Evolutionary conservation across 2,113 vertebrate species (phyloP).

Genomic region (Vulpes ferrilata): DNA sequence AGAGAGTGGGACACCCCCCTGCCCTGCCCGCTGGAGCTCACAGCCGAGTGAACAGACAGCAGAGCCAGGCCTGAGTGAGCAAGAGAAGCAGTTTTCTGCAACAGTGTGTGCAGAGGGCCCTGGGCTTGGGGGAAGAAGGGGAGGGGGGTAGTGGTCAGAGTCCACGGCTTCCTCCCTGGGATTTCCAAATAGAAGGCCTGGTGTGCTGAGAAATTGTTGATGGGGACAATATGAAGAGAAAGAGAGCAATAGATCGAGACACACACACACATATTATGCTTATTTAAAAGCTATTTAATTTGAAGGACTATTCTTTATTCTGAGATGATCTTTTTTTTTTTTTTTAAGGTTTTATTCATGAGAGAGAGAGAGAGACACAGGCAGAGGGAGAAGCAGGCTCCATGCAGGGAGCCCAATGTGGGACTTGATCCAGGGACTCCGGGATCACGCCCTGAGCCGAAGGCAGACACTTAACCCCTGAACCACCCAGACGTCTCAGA

Average conservation of each 20-base stretch:
- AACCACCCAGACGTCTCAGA: too few species aligned
- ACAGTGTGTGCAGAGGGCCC: neutral
- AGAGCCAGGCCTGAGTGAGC: neutral
- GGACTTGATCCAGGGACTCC: too few species aligned
- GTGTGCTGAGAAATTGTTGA: neutral
- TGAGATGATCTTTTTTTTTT: neutral
- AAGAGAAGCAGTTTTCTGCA: neutral
- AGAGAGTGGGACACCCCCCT: neutral
- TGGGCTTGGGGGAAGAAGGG: neutral
- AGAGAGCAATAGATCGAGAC: neutral
- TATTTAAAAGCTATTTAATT: neutral
- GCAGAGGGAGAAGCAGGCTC: too few species aligned
- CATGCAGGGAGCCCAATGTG: too few species aligned
- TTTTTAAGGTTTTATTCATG: too few species aligned
- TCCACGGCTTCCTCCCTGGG: neutral
- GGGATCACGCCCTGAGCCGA: too few species aligned
- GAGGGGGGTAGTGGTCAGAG: neutral
- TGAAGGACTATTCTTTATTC: neutral
- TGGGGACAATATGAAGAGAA: neutral
- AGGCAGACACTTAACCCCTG: too few species aligned
- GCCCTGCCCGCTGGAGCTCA: neutral
- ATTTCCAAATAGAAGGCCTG: too few species aligned
- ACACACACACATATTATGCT: too few species aligned
- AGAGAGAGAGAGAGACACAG: too few species aligned
- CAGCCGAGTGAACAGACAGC: neutral